Base-by-base conservation (phyloP, 2,113 vertebrate genomes). In the human region DNA sequence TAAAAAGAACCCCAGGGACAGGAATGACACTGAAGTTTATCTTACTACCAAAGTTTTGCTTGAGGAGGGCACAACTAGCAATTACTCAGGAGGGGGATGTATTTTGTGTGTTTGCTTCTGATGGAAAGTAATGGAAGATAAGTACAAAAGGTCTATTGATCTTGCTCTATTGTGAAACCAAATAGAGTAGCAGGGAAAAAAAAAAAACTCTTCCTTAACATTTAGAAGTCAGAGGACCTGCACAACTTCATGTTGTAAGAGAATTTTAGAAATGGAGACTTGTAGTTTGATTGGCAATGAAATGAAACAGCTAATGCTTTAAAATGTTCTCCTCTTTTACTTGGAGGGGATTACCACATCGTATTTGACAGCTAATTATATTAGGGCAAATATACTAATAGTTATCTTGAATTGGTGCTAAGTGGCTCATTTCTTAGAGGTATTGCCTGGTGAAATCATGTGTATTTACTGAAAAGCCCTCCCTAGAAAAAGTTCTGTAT, bases 91-190 rank as follows among this genome's bases (percentile, higher is more conserved):
- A 96, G 96, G 94, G 95, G 94, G 85, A 97, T 98, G 97, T 97
- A 93, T 97, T 98, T 85, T 97, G 95, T 96, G 95, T 97, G 96
- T 97, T 97, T 97, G 97, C 94, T 93, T 97, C 87, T 96, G 97
- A 97, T 93, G 96, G 95, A 93, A 98, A 96, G 97, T 96, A 97
- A 97, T 96, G 84, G 97, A 97, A 97, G 90, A 64, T 92, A 93
- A 98, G 93, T 94, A 98, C 90, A 96, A 98, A 97, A 94, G 97
- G 87, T 93, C 90, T 97, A 97, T 87, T 97, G 97, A 98, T 97
- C 95, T 73, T 38, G 90, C 87, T 93, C 68, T 70, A 93, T 43
- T 97, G 97, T 96, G 93, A 96, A 96, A 87, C 93, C 84, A 96
- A 95, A 96, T 4, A 91, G 64, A 93, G 52, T 73, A 85, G 79